Percentiles rank a stretch among this genome's conserved stretches.
Conservation (phyloP, 2,888 invertebrate genomes). For the Drosophila kanekoi region DNA sequence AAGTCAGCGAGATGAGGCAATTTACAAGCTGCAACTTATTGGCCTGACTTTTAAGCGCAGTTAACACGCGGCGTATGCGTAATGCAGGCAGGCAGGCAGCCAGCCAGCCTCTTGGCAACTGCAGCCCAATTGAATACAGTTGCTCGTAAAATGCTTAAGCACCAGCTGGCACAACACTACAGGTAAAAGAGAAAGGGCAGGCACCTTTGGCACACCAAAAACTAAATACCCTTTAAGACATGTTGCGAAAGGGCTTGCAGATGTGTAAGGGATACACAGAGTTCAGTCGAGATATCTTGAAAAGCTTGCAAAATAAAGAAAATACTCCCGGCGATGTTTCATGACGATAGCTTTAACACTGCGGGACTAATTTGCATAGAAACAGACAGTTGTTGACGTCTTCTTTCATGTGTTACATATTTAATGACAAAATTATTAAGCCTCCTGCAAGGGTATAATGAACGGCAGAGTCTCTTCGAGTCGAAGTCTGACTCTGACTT, state of each 20-base stretch:
- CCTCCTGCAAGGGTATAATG: slow-evolving; percentile 15
- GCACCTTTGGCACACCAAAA: too few relatives aligned
- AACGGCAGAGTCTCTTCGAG: slow-evolving; percentile 19
- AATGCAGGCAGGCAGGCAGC: slow-evolving; percentile 59
- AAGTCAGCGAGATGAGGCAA: slow-evolving; percentile 60
- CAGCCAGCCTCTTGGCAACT: slow-evolving; percentile 30
- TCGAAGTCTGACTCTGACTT: slow-evolving; percentile 22
- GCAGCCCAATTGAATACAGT: slow-evolving; percentile 77
- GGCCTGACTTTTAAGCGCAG: slow-evolving; percentile 77
- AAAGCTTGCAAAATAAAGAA: too few relatives aligned
- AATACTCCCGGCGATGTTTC: too few relatives aligned
- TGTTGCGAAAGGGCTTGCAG: too few relatives aligned
- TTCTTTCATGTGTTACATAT: too few relatives aligned
- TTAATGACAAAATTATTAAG: too few relatives aligned
- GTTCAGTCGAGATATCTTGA: too few relatives aligned
- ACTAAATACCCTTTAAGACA: too few relatives aligned
- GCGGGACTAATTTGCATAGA: too few relatives aligned
- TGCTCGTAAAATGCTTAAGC: slow-evolving; percentile 78
- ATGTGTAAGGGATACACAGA: too few relatives aligned
- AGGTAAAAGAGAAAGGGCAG: slow-evolving; percentile 3
- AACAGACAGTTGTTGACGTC: too few relatives aligned
- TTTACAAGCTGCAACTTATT: slow-evolving; percentile 71
- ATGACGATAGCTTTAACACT: too few relatives aligned
- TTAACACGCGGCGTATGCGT: slow-evolving; percentile 79
- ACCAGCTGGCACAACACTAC: slow-evolving; percentile 63